phyloP scores from a whole-genome alignment of 1,140 invertebrate genomes.

The Olivierus martensii region DNA sequence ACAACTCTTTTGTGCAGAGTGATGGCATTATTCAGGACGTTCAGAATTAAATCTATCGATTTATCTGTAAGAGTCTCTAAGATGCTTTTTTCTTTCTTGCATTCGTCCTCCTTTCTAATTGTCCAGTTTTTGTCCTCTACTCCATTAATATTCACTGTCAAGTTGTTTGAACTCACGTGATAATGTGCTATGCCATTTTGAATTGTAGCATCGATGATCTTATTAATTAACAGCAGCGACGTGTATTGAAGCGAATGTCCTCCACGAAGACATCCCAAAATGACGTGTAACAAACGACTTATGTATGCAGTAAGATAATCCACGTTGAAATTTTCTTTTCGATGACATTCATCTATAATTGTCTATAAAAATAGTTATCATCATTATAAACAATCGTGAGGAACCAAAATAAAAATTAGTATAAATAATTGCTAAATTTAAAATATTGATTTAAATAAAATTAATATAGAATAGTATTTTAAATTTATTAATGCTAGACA shows the following conservation, averaged over 20 bases:
- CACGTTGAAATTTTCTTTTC: too few species aligned
- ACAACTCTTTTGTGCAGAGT: constrained; percentile 51
- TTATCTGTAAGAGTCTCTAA: background rate
- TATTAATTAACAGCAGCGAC: constrained; percentile 42
- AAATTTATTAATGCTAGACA: too few species aligned
- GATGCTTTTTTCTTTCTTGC: background rate
- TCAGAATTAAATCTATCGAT: constrained; percentile 33
- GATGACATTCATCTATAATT: background rate
- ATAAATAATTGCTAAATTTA: too few species aligned
- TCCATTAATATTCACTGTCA: background rate
- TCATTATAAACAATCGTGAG: too few species aligned
- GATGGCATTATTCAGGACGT: constrained; percentile 49
- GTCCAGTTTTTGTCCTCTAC: background rate
- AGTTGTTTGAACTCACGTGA: background rate
- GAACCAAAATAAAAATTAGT: too few species aligned
- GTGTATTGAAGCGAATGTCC: constrained; percentile 45
- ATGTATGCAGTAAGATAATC: too few species aligned
- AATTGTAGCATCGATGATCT: constrained; percentile 41
- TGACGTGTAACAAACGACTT: constrained; percentile 31
- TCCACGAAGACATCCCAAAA: constrained; percentile 38
- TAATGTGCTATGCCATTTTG: constrained; percentile 19
- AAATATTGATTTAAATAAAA: too few species aligned
- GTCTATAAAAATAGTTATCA: too few species aligned
- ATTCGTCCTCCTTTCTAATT: background rate
- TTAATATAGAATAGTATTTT: too few species aligned